These are phyloP conservation scores for Drosophila azteca DNA, from an alignment of 1,140 invertebrate species.

Conservation along the genomic window DNA sequence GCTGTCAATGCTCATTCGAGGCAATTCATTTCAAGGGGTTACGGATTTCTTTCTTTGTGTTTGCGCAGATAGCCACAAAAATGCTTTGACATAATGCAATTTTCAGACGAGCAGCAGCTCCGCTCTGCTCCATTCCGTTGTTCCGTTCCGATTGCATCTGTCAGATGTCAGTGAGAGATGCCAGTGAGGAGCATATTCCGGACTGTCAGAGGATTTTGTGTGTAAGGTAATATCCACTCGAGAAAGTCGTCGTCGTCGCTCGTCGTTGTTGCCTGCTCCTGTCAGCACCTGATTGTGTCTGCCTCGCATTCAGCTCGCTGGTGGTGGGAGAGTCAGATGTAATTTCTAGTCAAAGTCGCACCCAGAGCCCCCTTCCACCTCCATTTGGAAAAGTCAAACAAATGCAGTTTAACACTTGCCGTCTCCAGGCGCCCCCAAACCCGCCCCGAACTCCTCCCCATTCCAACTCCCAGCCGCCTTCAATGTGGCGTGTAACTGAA, in stretches of 20 bases:
- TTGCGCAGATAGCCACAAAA: conserved; percentile 67
- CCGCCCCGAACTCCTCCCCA: background rate
- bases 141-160: conserved; percentile 69
- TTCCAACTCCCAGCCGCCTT: background rate
- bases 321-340: conserved; percentile 49
- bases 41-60: conserved; percentile 51
- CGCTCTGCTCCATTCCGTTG: background rate
- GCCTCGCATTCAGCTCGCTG: too few species aligned
- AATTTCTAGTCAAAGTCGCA: conserved; percentile 65
- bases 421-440: conserved; percentile 1
- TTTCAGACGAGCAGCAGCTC: conserved; percentile 44
- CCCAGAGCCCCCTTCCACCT: background rate
- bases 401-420: conserved; percentile 80
- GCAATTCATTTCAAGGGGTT: conserved; percentile 44
- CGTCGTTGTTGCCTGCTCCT: conserved; percentile 21
- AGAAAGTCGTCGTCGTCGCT: conserved; percentile 19
- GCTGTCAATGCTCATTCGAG: conserved; percentile 64
- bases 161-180: conserved; percentile 63
- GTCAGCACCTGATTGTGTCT: conserved; percentile 65
- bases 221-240: conserved; percentile 61
- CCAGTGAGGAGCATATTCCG: conserved; percentile 52
- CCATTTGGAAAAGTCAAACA: conserved; percentile 52
- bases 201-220: conserved; percentile 50
- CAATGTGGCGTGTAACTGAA: conserved; percentile 71
- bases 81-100: conserved; percentile 80